These are phyloP conservation scores for Athripsodes cinereus DNA, from an alignment of 2,888 invertebrate species.

Conservation along the genomic window DNA sequence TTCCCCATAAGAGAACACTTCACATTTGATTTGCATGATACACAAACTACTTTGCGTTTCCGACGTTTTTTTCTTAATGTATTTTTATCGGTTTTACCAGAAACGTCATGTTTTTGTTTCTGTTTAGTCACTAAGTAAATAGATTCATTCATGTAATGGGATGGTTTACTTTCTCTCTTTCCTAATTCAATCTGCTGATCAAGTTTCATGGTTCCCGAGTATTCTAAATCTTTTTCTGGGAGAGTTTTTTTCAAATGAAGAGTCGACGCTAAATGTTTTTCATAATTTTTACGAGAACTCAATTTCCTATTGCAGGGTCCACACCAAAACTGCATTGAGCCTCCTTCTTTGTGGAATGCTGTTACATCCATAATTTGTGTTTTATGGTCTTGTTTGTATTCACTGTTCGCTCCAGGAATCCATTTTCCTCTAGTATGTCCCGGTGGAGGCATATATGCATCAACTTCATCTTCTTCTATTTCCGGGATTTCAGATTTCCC, in stretches of 20 bases:
- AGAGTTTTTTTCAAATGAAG: conserved; percentile 62
- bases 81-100: conserved; percentile 13
- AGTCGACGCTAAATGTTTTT: conserved; percentile 69
- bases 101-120: conserved; percentile 28
- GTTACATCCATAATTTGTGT: conserved; percentile 50
- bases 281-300: conserved; percentile 67
- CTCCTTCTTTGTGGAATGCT: conserved; percentile 45
- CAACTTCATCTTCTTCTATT: conserved; percentile 41
- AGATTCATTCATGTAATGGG: conserved; percentile 37
- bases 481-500: conserved; percentile 22
- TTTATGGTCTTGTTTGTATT: conserved; percentile 36
- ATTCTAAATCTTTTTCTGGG: conserved; percentile 64
- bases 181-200: conserved; percentile 30
- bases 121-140: conserved; percentile 35
- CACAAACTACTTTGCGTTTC: conserved; percentile 58
- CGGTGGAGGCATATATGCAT: conserved; percentile 57
- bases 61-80: conserved; percentile 45
- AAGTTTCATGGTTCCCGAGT: conserved; percentile 44
- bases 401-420: conserved; percentile 57
- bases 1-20: conserved; percentile 68
- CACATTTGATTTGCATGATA: conserved; percentile 66
- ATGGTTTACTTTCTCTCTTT: conserved; percentile 39
- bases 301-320: conserved; percentile 72
- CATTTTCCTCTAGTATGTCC: conserved; percentile 75
- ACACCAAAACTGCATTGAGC: conserved; percentile 66